A percentile compares a stretch with the other conserved stretches of the same genome.
Conservation (phyloP, 2,797 vertebrate species). For the Gobionotothen gibberifrons region DNA sequence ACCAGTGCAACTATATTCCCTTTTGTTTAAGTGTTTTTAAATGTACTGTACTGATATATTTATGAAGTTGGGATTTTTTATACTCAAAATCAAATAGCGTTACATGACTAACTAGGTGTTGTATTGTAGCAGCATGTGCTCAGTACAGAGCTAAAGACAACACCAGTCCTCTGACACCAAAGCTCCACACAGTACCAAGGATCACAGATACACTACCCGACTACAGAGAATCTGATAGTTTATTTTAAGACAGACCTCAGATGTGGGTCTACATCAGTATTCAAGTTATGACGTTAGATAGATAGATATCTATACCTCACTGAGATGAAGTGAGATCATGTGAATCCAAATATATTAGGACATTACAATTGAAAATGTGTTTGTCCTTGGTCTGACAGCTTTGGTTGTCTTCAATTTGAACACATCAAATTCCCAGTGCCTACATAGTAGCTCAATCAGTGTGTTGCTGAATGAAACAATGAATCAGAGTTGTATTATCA, state of each 20-base stretch:
- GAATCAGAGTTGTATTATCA: constrained; percentile 58
- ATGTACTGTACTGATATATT: constrained; percentile 60
- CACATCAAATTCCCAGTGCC: constrained; percentile 82
- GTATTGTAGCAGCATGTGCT: constrained; percentile 78
- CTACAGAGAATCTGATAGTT: constrained; percentile 48
- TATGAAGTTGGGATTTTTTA: constrained; percentile 37
- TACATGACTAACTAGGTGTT: constrained; percentile 65
- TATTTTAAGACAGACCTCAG: constrained; percentile 51
- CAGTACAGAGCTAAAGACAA: constrained; percentile 70
- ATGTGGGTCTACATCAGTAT: constrained; percentile 47
- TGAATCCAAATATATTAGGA: constrained; percentile 27
- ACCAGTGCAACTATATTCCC: constrained; percentile 53
- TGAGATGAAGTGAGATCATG: neutral
- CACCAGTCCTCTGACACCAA: constrained; percentile 74
- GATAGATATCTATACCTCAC: no score
- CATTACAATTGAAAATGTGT: constrained; percentile 46
- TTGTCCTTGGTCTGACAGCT: constrained; percentile 65
- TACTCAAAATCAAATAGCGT: constrained; percentile 57
- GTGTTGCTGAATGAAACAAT: constrained; percentile 61
- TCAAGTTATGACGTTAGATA: constrained; percentile 19
- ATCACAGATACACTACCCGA: constrained; percentile 36
- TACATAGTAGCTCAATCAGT: constrained; percentile 73
- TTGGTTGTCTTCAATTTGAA: constrained; percentile 66
- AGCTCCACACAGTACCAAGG: constrained; percentile 64
- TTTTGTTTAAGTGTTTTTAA: constrained; percentile 63